Percentiles rank a stretch among this genome's conserved stretches.
Evolutionary conservation across 2,888 invertebrate species (phyloP).

Genomic region (Netelia virgata): DNA sequence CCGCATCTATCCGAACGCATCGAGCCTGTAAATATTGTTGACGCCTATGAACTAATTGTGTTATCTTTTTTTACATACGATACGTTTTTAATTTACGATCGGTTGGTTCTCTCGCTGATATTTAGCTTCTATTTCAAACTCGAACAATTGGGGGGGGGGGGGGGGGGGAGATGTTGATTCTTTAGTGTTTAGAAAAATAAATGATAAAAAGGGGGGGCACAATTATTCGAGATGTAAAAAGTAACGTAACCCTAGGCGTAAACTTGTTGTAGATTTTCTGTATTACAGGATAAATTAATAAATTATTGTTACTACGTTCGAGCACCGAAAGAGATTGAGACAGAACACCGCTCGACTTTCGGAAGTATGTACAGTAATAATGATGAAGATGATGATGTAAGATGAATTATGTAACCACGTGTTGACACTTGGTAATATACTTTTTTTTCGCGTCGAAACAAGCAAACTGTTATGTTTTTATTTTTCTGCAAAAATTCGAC

Average conservation of each 20-base stretch:
- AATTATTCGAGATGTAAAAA: slow-evolving; percentile 59
- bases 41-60: slow-evolving; percentile 9
- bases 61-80: not conserved
- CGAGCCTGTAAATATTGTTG: slow-evolving; percentile 74
- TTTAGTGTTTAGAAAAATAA: slow-evolving; percentile 34
- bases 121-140: slow-evolving; percentile 28
- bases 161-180: slow-evolving; percentile 21
- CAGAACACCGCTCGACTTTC: slow-evolving; percentile 37
- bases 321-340: slow-evolving; percentile 20
- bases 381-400: slow-evolving; percentile 30
- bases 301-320: slow-evolving; percentile 63
- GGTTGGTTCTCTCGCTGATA: not conserved
- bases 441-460: slow-evolving; percentile 58
- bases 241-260: not conserved
- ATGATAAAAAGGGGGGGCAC: not conserved
- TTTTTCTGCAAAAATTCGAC: slow-evolving; percentile 53
- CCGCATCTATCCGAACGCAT: slow-evolving; percentile 40
- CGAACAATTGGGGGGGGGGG: slow-evolving; percentile 27
- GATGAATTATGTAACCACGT: slow-evolving; percentile 36
- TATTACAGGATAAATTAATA: slow-evolving; percentile 53
- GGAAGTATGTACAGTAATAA: slow-evolving; percentile 33
- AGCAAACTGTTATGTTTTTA: slow-evolving; percentile 56
- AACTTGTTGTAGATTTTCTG: slow-evolving; percentile 60
- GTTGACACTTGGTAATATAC: slow-evolving; percentile 56
- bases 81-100: not conserved